Percentiles rank a stretch among this genome's conserved stretches.
phyloP scores from a whole-genome alignment of 2,797 vertebrate genomes.

The Squalus acanthias region DNA sequence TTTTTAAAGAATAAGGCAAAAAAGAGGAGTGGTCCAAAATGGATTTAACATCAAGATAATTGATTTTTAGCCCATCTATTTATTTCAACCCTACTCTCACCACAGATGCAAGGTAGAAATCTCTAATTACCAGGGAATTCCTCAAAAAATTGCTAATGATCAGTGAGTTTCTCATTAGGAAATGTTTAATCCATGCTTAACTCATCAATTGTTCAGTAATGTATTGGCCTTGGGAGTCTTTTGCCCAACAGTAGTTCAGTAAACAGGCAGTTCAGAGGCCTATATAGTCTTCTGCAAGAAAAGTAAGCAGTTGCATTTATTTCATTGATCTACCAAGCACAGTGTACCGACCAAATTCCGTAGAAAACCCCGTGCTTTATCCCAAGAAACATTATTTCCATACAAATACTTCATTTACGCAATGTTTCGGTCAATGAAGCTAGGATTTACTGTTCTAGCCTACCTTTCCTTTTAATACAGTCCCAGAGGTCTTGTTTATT shows the following conservation, averaged over 20 bases:
- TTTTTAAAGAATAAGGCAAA: constrained; percentile 54
- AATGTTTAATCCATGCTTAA: constrained; percentile 71
- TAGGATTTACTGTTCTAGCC: not conserved
- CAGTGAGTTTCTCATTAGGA: constrained; percentile 74
- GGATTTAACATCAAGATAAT: constrained; percentile 54
- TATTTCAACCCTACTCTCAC: constrained; percentile 38
- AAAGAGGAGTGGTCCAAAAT: constrained; percentile 52
- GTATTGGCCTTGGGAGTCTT: constrained; percentile 67
- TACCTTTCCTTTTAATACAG: constrained; percentile 8
- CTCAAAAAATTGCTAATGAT: constrained; percentile 62
- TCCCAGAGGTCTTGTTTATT: constrained; percentile 33
- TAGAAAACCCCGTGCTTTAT: not conserved
- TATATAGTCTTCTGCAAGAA: constrained; percentile 61
- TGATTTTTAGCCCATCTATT: constrained; percentile 65
- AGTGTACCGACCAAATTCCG: not conserved
- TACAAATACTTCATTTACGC: not conserved
- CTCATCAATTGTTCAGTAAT: constrained; percentile 61
- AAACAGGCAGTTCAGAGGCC: constrained; percentile 70
- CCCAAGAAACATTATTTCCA: not conserved
- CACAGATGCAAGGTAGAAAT: constrained; percentile 50
- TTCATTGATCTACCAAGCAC: not conserved
- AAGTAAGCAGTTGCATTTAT: constrained; percentile 34
- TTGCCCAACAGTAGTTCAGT: constrained; percentile 70
- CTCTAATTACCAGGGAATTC: constrained; percentile 74
- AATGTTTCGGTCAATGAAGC: constrained; percentile 14